Base-by-base conservation (phyloP, 1,140 invertebrate species). In the Tyrophagus putrescentiae region DNA sequence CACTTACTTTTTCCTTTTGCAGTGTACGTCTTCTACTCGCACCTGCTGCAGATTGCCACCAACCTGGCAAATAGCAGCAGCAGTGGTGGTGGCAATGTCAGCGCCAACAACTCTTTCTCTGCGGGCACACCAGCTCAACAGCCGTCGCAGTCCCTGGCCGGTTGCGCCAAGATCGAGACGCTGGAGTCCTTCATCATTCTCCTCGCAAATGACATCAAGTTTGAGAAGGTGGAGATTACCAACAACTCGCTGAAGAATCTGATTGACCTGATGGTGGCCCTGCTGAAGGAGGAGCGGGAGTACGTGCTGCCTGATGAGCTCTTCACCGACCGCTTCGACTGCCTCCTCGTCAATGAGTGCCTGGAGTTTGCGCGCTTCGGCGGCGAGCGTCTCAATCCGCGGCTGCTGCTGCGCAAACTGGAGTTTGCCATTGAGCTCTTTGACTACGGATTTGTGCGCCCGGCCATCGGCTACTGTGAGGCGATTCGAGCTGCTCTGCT, bases 361-460 rank as follows among this genome's bases (percentile, higher is more conserved):
- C 32, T 59, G 11, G 57, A 59, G 36, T 59, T 59, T 44, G 39
- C 36, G 27, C 57, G 36, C 29, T 59, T 44, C 39, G 6, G 25
- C 21, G 57, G 57, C 13, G n/a, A 59, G 33, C 34, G 39, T 32
- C 29, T 44, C 4, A 59, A 59, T 44, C 39, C 39, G 11, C 1
- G 21, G 1, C 32, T 63, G 16, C 34, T 60, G 6, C 32, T 45
- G 21, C 29, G n/a, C n/a, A 63, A 63, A 50, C 9, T 57, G 16
- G 16, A 54, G 39, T 63, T 63, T 44, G 45, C 50, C 3, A 27
- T 41, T 27, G 34, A 56, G 31, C 34, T 63, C 4, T 63, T 44
- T 57, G 62, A 63, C 31, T 63, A 25, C 52, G 62, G 62, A 25
- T 61, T 63, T 32, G 25, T 31, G 4, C 18, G 42, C 31, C 31